phyloP scores from a whole-genome alignment of 2,888 invertebrate genomes.

The Himalopsyche anomala region DNA sequence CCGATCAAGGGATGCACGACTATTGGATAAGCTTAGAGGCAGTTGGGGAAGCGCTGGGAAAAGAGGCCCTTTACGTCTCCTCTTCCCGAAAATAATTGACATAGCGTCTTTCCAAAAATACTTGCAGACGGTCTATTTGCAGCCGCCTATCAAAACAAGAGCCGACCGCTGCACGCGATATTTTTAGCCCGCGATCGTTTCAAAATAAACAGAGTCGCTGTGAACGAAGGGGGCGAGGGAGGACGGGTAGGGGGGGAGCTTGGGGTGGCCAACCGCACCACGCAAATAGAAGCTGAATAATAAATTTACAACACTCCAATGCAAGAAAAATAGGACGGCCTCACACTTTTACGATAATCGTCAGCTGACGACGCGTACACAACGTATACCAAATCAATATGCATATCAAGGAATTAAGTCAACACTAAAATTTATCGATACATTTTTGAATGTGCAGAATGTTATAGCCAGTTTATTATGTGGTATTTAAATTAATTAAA shows the following conservation, averaged over 20 bases:
- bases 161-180: conserved; percentile 46
- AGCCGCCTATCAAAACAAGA: conserved; percentile 37
- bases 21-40: neutral
- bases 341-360: neutral
- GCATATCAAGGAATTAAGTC: too few relatives aligned
- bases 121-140: conserved; percentile 46
- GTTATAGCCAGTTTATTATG: too few relatives aligned
- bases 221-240: neutral
- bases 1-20: too few relatives aligned
- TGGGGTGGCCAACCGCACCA: conserved; percentile 37
- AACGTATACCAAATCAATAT: too few relatives aligned
- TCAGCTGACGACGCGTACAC: too few relatives aligned
- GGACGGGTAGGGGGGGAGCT: neutral
- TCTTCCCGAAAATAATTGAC: conserved; percentile 21
- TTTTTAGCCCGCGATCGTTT: conserved; percentile 19
- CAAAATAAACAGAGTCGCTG: conserved; percentile 7
- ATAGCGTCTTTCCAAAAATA: conserved; percentile 41
- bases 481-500: too few relatives aligned
- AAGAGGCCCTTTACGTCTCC: neutral
- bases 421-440: too few relatives aligned
- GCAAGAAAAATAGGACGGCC: conserved; percentile 7
- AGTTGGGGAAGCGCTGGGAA: neutral
- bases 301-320: neutral
- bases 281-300: conserved; percentile 19
- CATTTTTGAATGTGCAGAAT: too few relatives aligned